Conservation (phyloP, 1,140 invertebrate genomes). For the Diploscapter pachys region DNA sequence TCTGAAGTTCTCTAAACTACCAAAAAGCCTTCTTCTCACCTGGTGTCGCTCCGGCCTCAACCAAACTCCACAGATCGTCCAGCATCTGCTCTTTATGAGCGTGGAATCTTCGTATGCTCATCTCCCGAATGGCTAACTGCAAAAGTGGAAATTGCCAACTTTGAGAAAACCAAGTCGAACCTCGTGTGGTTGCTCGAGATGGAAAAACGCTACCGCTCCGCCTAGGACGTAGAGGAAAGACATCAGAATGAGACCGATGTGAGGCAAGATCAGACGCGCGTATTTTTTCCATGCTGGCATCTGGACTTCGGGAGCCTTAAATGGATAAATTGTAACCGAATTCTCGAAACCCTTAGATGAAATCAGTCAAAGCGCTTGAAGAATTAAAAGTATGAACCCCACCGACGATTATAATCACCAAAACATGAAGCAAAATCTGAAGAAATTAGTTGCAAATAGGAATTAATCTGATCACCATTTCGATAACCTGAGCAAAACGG, state of each 20-base stretch:
- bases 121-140: conserved; percentile 4
- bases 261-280: conserved; percentile 39
- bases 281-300: conserved; percentile 41
- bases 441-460: no score
- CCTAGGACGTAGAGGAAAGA: conserved; percentile 36
- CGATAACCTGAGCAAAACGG: no score
- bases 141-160: conserved; percentile 1
- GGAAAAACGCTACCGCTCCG: conserved; percentile 39
- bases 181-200: conserved; percentile 42
- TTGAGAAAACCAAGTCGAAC: conserved; percentile 13
- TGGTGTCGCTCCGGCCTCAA: conserved; percentile 15
- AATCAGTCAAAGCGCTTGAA: no score
- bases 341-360: no score
- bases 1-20: no score
- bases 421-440: no score
- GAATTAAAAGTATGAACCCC: no score
- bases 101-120: conserved; percentile 19
- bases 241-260: conserved; percentile 40
- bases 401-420: no score
- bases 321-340: no score
- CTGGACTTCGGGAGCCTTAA: no score
- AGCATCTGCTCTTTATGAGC: conserved; percentile 30
- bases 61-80: conserved; percentile 36
- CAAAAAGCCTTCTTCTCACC: conserved; percentile 9
- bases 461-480: no score